phyloP scores from a whole-genome alignment of 2,797 vertebrate species.

The Tenualosa thibaudeaui region DNA sequence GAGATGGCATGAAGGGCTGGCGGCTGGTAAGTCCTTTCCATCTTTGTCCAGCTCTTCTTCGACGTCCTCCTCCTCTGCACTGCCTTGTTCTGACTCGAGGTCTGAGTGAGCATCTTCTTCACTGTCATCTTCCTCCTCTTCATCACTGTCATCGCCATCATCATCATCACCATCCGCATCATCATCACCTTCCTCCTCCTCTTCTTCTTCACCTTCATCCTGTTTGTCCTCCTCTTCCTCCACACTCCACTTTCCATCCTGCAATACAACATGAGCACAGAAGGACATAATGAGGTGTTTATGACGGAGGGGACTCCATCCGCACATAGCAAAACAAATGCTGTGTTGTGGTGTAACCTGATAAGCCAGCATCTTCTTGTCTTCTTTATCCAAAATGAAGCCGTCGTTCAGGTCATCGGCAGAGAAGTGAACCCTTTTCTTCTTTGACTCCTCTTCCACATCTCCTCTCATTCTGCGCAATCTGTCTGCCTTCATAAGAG shows the following conservation, averaged over 20 bases:
- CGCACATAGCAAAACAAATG: background rate
- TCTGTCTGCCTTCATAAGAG: constrained; percentile 80
- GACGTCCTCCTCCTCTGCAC: constrained; percentile 52
- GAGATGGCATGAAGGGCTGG: constrained; percentile 31
- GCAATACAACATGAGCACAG: background rate
- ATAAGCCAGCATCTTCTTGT: constrained; percentile 83
- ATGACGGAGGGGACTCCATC: background rate
- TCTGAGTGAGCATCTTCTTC: constrained; percentile 67
- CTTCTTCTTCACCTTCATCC: constrained; percentile 41
- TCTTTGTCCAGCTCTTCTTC: constrained; percentile 63
- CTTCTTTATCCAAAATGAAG: constrained; percentile 86
- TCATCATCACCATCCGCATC: constrained; percentile 34
- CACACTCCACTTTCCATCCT: constrained; percentile 87
- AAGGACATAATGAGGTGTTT: background rate
- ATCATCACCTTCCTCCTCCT: background rate
- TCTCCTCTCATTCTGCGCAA: constrained; percentile 89
- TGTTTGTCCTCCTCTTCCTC: constrained; percentile 51
- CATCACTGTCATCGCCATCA: constrained; percentile 40
- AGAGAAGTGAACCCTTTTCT: constrained; percentile 76
- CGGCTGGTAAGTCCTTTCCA: background rate
- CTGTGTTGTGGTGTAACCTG: constrained; percentile 68
- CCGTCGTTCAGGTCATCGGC: constrained; percentile 92
- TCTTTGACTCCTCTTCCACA: constrained; percentile 53
- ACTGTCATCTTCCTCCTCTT: constrained; percentile 34
- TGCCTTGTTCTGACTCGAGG: constrained; percentile 66